Evolutionary conservation across 1,140 invertebrate genomes (phyloP).

Genomic region (Drosophila tropicalis): DNA sequence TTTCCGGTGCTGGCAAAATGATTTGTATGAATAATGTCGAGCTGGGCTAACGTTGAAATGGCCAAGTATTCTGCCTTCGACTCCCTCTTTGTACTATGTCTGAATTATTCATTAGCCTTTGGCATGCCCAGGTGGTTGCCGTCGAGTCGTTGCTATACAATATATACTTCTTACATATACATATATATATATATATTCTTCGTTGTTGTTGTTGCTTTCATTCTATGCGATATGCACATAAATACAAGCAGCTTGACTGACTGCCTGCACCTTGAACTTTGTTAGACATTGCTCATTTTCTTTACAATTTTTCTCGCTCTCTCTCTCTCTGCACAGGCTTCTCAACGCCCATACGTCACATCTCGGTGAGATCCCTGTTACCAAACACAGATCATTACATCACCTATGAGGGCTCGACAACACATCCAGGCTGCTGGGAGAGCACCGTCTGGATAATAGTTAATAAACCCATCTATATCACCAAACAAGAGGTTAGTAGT

Average conservation of each 20-base stretch:
- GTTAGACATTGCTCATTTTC: constrained; percentile 14
- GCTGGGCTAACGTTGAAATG: constrained; percentile 51
- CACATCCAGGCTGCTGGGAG: constrained; percentile 96
- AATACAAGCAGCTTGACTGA: constrained; percentile 31
- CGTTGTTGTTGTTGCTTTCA: background rate
- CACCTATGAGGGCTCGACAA: constrained; percentile 99
- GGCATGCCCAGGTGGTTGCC: constrained; percentile 30
- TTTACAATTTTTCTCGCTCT: constrained; percentile 4
- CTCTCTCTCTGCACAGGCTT: constrained; percentile 85
- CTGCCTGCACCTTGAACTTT: constrained; percentile 67
- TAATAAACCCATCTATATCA: constrained; percentile 98
- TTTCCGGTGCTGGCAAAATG: constrained; percentile 73
- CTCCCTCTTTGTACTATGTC: constrained; percentile 11
- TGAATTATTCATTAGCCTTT: constrained; percentile 73
- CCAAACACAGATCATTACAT: constrained; percentile 96
- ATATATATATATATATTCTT: no score
- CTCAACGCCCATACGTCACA: constrained; percentile 90
- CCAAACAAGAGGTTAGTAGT: constrained; percentile 90
- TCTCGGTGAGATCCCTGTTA: constrained; percentile 92
- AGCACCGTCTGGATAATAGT: constrained; percentile 97
- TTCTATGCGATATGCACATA: constrained; percentile 48
- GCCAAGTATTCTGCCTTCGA: background rate
- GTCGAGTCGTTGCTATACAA: constrained; percentile 46
- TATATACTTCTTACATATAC: background rate
- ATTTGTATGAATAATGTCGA: constrained; percentile 71